phyloP scores from a whole-genome alignment of 2,113 vertebrate species.

The Petaurus breviceps region DNA sequence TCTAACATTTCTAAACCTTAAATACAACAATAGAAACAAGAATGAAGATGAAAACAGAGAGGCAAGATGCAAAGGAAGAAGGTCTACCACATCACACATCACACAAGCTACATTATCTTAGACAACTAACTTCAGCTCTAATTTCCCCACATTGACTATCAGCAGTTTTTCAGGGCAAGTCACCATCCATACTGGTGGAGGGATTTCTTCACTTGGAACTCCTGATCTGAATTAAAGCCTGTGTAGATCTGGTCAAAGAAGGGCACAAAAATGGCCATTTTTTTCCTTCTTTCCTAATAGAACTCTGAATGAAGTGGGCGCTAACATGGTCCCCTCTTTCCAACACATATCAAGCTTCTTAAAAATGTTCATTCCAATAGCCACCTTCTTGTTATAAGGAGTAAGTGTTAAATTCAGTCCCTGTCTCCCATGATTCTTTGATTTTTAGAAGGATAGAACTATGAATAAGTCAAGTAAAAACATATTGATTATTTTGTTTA shows the following conservation, averaged over 20 bases:
- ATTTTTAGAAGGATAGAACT: neutral
- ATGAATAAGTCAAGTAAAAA: neutral
- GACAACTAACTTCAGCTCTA: neutral
- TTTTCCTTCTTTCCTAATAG: neutral
- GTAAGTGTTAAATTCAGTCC: neutral
- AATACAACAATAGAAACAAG: neutral
- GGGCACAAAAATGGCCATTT: neutral
- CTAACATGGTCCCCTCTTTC: neutral
- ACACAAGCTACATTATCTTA: neutral
- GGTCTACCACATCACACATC: no score
- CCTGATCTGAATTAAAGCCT: no score
- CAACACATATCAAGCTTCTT: neutral
- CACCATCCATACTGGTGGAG: no score
- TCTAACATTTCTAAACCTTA: neutral
- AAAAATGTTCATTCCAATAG: neutral
- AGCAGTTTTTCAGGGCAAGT: no score
- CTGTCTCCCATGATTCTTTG: neutral
- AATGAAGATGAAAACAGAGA: neutral
- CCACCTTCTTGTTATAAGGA: neutral
- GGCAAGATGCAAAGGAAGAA: neutral
- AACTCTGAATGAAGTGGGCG: neutral
- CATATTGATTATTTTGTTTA: neutral
- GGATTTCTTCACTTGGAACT: no score
- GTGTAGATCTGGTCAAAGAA: neutral
- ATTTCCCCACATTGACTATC: neutral